Conservation (phyloP, 2,888 invertebrate genomes). For the Aspidiotus destructor region DNA sequence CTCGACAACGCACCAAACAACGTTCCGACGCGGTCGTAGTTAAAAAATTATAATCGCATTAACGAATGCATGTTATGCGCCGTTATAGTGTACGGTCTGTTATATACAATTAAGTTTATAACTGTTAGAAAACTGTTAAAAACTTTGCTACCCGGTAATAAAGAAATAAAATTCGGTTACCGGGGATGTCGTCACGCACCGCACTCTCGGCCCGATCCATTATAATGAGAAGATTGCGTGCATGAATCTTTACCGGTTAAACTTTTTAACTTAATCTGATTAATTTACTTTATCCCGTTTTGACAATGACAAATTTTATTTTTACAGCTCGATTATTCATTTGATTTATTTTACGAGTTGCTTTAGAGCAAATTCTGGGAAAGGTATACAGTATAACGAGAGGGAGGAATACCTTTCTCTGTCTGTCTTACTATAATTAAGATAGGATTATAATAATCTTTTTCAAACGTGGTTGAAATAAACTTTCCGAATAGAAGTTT, state of each 20-base stretch:
- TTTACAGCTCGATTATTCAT: conserved; percentile 25
- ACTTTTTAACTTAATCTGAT: conserved; percentile 31
- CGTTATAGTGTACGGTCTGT: conserved; percentile 23
- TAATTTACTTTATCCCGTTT: conserved; percentile 28
- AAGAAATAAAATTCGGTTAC: conserved; percentile 31
- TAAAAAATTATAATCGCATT: conserved; percentile 31
- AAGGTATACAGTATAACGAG: too few species aligned
- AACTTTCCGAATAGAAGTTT: too few species aligned
- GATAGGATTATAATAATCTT: too few species aligned
- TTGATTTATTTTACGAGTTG: conserved; percentile 8
- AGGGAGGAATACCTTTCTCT: too few species aligned
- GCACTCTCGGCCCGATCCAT: conserved; percentile 19
- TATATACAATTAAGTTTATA: conserved; percentile 32
- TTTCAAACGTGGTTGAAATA: too few species aligned
- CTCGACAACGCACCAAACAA: neutral
- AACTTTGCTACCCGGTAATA: conserved; percentile 30
- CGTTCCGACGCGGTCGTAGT: conserved; percentile 18
- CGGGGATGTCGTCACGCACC: conserved; percentile 32
- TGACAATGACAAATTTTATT: conserved; percentile 30
- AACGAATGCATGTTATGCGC: conserved; percentile 28
- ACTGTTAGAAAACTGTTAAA: conserved; percentile 33
- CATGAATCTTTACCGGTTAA: conserved; percentile 30
- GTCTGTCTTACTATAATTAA: too few species aligned
- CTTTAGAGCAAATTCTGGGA: neutral
- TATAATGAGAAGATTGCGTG: conserved; percentile 33